Conservation (phyloP, 2,888 invertebrate genomes). For the Dione juno region DNA sequence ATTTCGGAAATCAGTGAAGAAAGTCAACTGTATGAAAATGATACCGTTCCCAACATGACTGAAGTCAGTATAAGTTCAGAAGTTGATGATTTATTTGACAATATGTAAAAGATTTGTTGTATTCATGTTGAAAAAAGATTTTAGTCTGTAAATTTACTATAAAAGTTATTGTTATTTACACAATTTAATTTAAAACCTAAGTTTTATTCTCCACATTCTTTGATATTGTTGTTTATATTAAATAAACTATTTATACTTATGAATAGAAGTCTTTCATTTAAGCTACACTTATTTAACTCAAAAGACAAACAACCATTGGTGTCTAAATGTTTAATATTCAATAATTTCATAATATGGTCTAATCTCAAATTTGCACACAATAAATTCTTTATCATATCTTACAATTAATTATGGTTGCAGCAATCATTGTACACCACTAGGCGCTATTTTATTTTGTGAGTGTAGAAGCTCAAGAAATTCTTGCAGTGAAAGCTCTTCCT, state of each 20-base stretch:
- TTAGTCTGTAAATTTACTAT: too few species aligned
- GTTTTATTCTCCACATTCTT: not conserved
- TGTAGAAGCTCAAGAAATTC: constrained; percentile 79
- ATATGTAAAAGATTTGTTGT: constrained; percentile 57
- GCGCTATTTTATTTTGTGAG: constrained; percentile 74
- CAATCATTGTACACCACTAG: constrained; percentile 69
- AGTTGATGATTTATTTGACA: constrained; percentile 75
- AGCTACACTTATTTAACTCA: not conserved
- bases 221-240: not conserved
- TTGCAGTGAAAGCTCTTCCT: constrained; percentile 79
- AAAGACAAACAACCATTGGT: constrained; percentile 33
- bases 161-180: not conserved
- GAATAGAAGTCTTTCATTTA: not conserved
- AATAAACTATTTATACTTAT: constrained; percentile 16
- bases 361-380: constrained; percentile 72
- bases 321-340: constrained; percentile 46
- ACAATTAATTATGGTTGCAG: constrained; percentile 52
- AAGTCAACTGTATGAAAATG: constrained; percentile 73
- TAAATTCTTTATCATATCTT: constrained; percentile 67
- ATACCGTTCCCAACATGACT: constrained; percentile 68
- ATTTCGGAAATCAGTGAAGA: constrained; percentile 63
- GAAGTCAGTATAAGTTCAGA: constrained; percentile 67
- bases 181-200: not conserved
- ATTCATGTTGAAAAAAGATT: not conserved
- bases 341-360: constrained; percentile 62